phyloP scores from a whole-genome alignment of 2,888 invertebrate species.

The Leucoma salicis region DNA sequence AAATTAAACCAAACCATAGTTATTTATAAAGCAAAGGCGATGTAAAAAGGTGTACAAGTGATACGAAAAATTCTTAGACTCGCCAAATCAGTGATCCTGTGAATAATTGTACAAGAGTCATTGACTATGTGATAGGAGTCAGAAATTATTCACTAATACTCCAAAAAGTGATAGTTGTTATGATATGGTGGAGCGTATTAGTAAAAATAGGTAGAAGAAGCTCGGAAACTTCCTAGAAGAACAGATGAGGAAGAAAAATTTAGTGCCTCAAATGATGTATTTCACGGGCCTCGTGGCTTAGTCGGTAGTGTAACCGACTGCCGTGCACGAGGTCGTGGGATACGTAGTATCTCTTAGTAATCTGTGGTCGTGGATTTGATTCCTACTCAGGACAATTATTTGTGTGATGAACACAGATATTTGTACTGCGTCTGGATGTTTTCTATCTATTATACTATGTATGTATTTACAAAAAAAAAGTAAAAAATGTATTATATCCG shows the following conservation, averaged over 20 bases:
- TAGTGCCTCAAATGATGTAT: conserved; percentile 43
- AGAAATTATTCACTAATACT: conserved; percentile 44
- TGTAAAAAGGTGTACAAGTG: conserved; percentile 50
- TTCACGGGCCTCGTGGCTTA: conserved; percentile 13
- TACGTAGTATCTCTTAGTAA: no score
- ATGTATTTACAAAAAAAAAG: no score
- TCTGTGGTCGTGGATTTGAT: no score
- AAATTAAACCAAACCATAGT: conserved; percentile 64
- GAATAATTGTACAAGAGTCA: conserved; percentile 82
- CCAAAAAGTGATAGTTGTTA: conserved; percentile 67
- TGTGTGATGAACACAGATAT: no score
- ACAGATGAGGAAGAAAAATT: conserved; percentile 72
- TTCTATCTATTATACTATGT: no score
- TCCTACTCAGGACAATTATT: no score
- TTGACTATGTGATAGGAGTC: conserved; percentile 78
- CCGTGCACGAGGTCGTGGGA: no score
- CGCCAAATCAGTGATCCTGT: conserved; percentile 77
- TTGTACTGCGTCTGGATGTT: no score
- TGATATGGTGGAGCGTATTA: conserved; percentile 63
- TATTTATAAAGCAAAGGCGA: conserved; percentile 65
- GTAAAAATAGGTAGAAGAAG: conserved; percentile 63
- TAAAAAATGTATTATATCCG: no score
- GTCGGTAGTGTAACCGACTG: conserved; percentile 30
- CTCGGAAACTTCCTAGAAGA: conserved; percentile 69
- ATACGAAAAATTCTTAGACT: conserved; percentile 57